Conservation (phyloP, 2,113 vertebrate species). For the Oxyura jamaicensis region DNA sequence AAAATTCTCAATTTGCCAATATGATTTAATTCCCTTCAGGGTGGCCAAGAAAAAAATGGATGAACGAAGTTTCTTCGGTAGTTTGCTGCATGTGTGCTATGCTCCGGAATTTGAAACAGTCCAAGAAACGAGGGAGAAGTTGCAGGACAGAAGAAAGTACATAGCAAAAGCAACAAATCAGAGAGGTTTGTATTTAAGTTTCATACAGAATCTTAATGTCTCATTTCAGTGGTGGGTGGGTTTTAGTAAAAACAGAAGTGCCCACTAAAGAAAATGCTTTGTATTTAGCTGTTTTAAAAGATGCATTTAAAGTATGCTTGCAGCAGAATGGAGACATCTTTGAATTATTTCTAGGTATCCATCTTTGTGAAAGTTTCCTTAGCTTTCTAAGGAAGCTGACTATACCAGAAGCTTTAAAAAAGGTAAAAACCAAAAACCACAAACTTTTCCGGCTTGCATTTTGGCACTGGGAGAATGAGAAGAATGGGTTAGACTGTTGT, state of each 20-base stretch:
- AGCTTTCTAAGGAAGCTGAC: not conserved
- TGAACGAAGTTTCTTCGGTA: constrained; percentile 94
- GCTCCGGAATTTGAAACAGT: constrained; percentile 95
- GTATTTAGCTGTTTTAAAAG: not conserved
- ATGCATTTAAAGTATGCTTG: not conserved
- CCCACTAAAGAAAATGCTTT: not conserved
- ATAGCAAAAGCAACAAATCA: constrained; percentile 80
- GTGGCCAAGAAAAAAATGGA: constrained; percentile 92
- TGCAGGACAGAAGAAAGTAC: constrained; percentile 89
- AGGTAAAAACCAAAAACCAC: not conserved
- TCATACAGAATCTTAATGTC: not conserved
- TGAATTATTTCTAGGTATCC: not conserved
- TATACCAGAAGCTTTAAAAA: not conserved
- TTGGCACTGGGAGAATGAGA: not conserved
- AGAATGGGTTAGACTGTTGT: not conserved
- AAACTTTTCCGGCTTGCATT: not conserved
- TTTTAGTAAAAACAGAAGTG: not conserved
- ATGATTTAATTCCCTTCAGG: constrained; percentile 73
- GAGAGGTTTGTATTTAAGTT: constrained; percentile 78
- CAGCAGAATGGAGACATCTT: not conserved
- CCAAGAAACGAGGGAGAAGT: constrained; percentile 92
- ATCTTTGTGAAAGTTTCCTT: not conserved
- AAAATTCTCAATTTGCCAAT: not conserved
- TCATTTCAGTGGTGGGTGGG: not conserved
- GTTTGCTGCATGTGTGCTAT: constrained; percentile 94